Evolutionary conservation across 1,140 invertebrate species (phyloP), one percentile per base, ranked within the genome.

Genomic region (Harlomillsia oculata): DNA sequence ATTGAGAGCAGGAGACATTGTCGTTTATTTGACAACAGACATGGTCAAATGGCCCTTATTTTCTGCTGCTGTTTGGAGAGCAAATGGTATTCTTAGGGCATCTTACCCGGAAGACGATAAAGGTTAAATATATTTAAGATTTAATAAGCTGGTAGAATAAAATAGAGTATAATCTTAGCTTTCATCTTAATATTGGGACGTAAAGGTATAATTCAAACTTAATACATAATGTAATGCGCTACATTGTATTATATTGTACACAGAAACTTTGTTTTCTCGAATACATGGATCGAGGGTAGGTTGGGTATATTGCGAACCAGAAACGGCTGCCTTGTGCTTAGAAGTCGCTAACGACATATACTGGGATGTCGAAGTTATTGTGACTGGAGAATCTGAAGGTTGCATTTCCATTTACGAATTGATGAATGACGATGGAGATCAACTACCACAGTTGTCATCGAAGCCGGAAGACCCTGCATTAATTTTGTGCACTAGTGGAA

Each of bases 21-120:
- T 57, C 5, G 45, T 65, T 52, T 65, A 26, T 36, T 44, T 54
- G 53, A 39, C 56, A 1, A 32, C 1, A 26, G 58, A 63, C 23
- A 16, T 60, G 50, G 18, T 44, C 5, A 53, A 59, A 45, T 20
- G 57, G 2, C 51, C 56, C 18, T n/a, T 43, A 6, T 51, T 66
- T 8, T 51, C 56, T 13, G 14, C 55, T 0, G 64, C 57, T 37
- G 55, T 63, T 18, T 66, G 64, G 64, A 52, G 64, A 32, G 54
- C 53, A 5, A 63, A 63, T 46, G 63, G 63, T 14, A 54, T 53
- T 11, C 43, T 46, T 5, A 29, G 62, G 11, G 56, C 59, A 1
- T 57, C 53, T 18, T 65, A 65, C 28, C 63, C 63, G 13, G 63
- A 65, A 40, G 63, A 65, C 29, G 36, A 34, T 18, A 53, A 23